A percentile compares a stretch with the other conserved stretches of the same genome.
phyloP scores from a whole-genome alignment of 2,888 invertebrate species.

The Andrena minutula region DNA sequence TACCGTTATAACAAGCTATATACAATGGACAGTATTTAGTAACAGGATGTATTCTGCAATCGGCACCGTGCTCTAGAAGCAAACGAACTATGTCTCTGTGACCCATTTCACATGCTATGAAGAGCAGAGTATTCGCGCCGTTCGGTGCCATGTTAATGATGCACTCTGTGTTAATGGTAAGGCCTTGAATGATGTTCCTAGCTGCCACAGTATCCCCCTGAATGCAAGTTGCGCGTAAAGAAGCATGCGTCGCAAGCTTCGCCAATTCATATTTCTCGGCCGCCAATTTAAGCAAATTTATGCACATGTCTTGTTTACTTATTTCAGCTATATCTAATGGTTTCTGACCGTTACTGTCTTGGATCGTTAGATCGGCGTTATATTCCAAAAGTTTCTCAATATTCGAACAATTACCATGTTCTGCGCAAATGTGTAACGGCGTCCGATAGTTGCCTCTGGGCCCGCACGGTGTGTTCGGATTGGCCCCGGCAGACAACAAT shows the following conservation, averaged over 20 bases:
- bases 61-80: slow-evolving; percentile 92
- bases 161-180: slow-evolving; percentile 89
- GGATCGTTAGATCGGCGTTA: slow-evolving; percentile 88
- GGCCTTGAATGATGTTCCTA: slow-evolving; percentile 88
- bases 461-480: slow-evolving; percentile 89
- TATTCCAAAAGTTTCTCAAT: slow-evolving; percentile 89
- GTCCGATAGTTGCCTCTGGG: slow-evolving; percentile 90
- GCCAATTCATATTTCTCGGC: slow-evolving; percentile 90
- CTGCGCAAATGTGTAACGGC: slow-evolving; percentile 92
- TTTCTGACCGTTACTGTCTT: slow-evolving; percentile 90
- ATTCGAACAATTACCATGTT: slow-evolving; percentile 91
- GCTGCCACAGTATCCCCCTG: slow-evolving; percentile 90
- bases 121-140: slow-evolving; percentile 94
- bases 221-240: slow-evolving; percentile 91
- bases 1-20: slow-evolving; percentile 95
- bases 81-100: slow-evolving; percentile 92
- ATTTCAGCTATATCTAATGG: slow-evolving; percentile 91
- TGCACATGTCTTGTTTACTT: slow-evolving; percentile 89
- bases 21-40: slow-evolving; percentile 97
- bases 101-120: slow-evolving; percentile 95
- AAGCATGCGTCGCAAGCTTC: slow-evolving; percentile 90
- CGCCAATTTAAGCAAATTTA: slow-evolving; percentile 88
- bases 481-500: slow-evolving; percentile 90
- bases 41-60: slow-evolving; percentile 95
- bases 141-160: slow-evolving; percentile 95